phyloP scores from a whole-genome alignment of 2,113 vertebrate species.

The Illadopsis cleaveri region DNA sequence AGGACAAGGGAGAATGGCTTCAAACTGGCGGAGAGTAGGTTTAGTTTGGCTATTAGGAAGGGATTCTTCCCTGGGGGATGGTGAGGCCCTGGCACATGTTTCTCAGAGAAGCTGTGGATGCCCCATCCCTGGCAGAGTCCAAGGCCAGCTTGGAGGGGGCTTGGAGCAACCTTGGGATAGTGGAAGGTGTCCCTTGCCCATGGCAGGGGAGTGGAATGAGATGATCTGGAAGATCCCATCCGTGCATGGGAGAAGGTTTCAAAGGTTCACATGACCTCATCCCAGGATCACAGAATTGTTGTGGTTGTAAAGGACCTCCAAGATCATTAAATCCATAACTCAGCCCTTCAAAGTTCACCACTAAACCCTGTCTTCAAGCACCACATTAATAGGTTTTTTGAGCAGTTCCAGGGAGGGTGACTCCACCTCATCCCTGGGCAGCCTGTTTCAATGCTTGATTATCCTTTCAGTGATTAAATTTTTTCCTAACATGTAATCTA shows the following conservation, averaged over 20 bases:
- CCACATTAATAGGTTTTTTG: accelerated
- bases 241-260: neutral
- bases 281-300: accelerated
- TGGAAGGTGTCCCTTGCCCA: neutral
- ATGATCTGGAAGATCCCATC: neutral
- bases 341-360: neutral
- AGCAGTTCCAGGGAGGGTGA: neutral
- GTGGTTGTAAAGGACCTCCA: neutral
- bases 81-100: accelerated
- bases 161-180: neutral
- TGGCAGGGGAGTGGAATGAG: neutral
- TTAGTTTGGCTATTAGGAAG: neutral
- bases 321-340: neutral
- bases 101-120: neutral
- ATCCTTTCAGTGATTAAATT: neutral
- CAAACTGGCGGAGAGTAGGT: accelerated
- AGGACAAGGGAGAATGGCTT: neutral
- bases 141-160: accelerated
- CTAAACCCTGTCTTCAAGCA: neutral
- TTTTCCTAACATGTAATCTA: neutral
- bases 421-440: neutral
- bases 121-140: accelerated
- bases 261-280: neutral
- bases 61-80: neutral
- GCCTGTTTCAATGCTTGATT: neutral